Percentiles rank a stretch among this genome's conserved stretches.
These are phyloP conservation scores for Scomber japonicus DNA, from an alignment of 2,113 vertebrate species.

Conservation along the genomic window DNA sequence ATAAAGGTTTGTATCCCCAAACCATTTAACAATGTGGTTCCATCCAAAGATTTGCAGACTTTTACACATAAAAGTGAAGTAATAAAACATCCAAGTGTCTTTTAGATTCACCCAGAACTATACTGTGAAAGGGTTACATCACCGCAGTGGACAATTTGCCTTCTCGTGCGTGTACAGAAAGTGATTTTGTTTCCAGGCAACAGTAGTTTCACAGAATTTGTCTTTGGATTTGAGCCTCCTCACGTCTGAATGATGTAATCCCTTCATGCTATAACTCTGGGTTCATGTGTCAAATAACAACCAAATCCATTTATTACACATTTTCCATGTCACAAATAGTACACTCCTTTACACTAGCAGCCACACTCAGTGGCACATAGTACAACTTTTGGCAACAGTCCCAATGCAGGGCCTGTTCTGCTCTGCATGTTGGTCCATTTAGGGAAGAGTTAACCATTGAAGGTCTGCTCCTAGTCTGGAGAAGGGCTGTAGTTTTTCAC, in stretches of 20 bases:
- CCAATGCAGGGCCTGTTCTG: conserved; percentile 44
- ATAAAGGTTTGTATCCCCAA: conserved; percentile 11
- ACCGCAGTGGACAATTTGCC: conserved; percentile 53
- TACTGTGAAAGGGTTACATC: conserved; percentile 72
- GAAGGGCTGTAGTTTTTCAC: conserved; percentile 49
- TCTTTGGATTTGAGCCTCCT: conserved; percentile 71
- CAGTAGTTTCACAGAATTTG: conserved; percentile 64
- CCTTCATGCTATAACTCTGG: conserved; percentile 62
- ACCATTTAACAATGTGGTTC: conserved; percentile 19
- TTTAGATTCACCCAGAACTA: conserved; percentile 55
- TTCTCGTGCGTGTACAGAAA: conserved; percentile 51
- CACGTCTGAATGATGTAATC: conserved; percentile 66
- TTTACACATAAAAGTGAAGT: conserved; percentile 62
- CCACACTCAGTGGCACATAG: conserved; percentile 56
- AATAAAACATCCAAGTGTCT: conserved; percentile 67
- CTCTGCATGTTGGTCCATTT: conserved; percentile 58
- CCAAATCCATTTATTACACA: conserved; percentile 73
- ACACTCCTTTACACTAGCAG: conserved; percentile 67
- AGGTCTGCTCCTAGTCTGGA: conserved; percentile 53
- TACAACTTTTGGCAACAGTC: conserved; percentile 62
- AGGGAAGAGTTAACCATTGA: conserved; percentile 49
- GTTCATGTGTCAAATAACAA: conserved; percentile 62
- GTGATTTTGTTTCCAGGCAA: conserved; percentile 80
- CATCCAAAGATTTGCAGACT: conserved; percentile 46
- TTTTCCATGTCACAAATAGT: conserved; percentile 74